These are phyloP conservation scores for Barypeithes pellucidus DNA, from an alignment of 2,888 invertebrate species.

Conservation along the genomic window DNA sequence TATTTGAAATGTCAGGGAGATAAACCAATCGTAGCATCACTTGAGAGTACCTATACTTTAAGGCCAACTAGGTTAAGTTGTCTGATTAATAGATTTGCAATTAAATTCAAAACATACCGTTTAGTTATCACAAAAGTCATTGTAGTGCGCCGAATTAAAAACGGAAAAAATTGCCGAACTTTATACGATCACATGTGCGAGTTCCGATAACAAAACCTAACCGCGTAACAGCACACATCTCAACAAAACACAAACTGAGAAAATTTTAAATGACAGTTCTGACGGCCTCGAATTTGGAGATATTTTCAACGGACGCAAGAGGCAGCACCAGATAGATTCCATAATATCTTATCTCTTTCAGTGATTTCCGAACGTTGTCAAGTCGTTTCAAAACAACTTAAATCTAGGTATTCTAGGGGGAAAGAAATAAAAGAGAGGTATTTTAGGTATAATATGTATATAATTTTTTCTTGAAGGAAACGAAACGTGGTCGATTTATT, in stretches of 20 bases:
- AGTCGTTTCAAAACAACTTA: background rate
- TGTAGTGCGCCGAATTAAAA: conserved; percentile 58
- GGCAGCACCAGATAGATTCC: conserved; percentile 39
- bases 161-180: conserved; percentile 56
- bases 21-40: conserved; percentile 49
- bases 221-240: conserved; percentile 57
- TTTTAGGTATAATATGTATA: too few relatives aligned
- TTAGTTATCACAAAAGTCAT: conserved; percentile 62
- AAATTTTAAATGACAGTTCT: conserved; percentile 43
- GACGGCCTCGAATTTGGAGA: conserved; percentile 40
- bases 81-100: background rate
- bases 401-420: background rate
- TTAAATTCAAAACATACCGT: conserved; percentile 57
- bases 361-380: conserved; percentile 1
- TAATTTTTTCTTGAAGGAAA: too few relatives aligned
- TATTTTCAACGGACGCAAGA: conserved; percentile 22
- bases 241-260: conserved; percentile 59
- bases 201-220: conserved; percentile 57
- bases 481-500: too few relatives aligned
- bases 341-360: conserved; percentile 7
- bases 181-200: conserved; percentile 63
- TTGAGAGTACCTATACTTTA: conserved; percentile 34
- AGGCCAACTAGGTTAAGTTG: conserved; percentile 37
- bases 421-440: too few relatives aligned
- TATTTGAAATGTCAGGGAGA: conserved; percentile 40